Conservation (phyloP, 2,888 invertebrate genomes). For the Cancer borealis region DNA sequence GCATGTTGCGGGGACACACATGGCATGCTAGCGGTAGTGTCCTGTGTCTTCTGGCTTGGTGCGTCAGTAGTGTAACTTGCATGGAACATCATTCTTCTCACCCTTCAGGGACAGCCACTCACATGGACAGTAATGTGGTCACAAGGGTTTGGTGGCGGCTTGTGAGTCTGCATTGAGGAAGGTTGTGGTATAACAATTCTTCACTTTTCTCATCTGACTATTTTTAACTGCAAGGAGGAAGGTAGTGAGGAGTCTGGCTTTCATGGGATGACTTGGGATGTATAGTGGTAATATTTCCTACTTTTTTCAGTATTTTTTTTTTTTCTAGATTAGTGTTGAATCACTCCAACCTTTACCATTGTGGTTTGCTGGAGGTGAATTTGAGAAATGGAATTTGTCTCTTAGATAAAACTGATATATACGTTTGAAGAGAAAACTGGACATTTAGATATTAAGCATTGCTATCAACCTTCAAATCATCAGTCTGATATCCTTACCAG, state of each 20-base stretch:
- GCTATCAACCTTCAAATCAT: background rate
- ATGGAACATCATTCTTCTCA: slow-evolving; percentile 42
- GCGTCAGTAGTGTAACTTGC: slow-evolving; percentile 30
- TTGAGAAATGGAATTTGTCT: background rate
- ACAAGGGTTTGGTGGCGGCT: background rate
- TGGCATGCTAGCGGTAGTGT: slow-evolving; percentile 48
- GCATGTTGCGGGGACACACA: slow-evolving; percentile 54
- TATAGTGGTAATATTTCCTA: background rate
- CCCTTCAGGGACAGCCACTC: slow-evolving; percentile 5
- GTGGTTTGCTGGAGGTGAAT: background rate
- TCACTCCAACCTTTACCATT: background rate
- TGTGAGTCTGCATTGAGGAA: background rate
- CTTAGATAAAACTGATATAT: background rate
- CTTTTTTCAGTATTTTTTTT: background rate
- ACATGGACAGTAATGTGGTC: background rate
- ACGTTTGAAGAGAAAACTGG: background rate
- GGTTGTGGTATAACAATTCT: background rate
- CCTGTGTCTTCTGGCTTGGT: slow-evolving; percentile 32
- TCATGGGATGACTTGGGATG: background rate
- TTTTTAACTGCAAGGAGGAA: background rate
- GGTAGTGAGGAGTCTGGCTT: background rate
- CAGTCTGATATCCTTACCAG: background rate
- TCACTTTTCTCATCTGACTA: background rate
- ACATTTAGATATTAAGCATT: background rate
- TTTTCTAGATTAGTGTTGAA: background rate